phyloP scores from a whole-genome alignment of 2,113 vertebrate genomes.

The Anas platyrhynchos region DNA sequence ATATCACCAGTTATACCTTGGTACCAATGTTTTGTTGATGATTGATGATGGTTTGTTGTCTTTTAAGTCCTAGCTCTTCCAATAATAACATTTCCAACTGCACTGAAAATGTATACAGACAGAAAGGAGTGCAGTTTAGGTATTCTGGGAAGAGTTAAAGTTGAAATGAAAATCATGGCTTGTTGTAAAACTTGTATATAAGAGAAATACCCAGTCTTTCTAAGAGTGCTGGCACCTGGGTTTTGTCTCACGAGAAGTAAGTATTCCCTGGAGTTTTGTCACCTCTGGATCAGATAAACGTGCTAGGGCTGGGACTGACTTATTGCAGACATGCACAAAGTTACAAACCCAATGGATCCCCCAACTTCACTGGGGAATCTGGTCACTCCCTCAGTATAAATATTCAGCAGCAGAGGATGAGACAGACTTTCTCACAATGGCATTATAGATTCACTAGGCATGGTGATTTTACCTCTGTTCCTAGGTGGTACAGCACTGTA shows the following conservation, averaged over 20 bases:
- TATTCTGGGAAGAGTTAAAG: not conserved
- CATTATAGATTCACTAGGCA: slow-evolving; percentile 7
- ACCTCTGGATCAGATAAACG: not conserved
- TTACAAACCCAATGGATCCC: not conserved
- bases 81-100: not conserved
- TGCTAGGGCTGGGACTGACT: not conserved
- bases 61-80: not conserved
- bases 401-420: not conserved
- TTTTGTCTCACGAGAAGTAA: not conserved
- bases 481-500: slow-evolving; percentile 10
- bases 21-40: not conserved
- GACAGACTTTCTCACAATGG: not conserved
- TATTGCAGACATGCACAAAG: not conserved
- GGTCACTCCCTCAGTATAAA: slow-evolving; percentile 5
- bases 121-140: not conserved
- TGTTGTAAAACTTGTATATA: not conserved
- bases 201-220: not conserved
- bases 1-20: not conserved
- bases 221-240: not conserved
- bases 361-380: not conserved
- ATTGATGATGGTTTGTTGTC: not conserved
- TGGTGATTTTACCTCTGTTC: slow-evolving; percentile 18
- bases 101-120: not conserved
- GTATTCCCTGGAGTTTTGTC: not conserved
- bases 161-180: not conserved